phyloP scores from a whole-genome alignment of 2,888 invertebrate species.

The Schrankia costaestrigalis region DNA sequence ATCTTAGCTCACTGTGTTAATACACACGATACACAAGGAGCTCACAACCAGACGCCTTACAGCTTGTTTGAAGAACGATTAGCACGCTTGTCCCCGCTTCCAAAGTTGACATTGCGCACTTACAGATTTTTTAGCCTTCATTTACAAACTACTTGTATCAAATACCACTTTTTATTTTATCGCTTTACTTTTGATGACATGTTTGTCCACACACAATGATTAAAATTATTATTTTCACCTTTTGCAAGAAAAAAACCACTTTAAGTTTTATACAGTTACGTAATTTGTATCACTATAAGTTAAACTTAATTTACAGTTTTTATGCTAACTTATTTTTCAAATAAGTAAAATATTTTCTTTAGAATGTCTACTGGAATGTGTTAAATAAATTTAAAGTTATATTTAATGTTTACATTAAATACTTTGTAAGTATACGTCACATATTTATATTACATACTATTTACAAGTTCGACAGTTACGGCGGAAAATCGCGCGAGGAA shows the following conservation, averaged over 20 bases:
- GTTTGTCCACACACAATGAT: conserved; percentile 34
- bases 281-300: too few relatives aligned
- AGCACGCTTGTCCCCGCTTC: conserved; percentile 65
- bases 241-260: too few relatives aligned
- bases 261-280: too few relatives aligned
- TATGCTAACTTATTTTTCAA: too few relatives aligned
- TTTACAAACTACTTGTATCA: conserved; percentile 58
- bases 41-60: conserved; percentile 56
- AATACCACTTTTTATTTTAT: conserved; percentile 51
- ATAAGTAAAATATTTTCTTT: too few relatives aligned
- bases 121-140: conserved; percentile 70
- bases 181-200: conserved; percentile 42
- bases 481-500: conserved; percentile 38
- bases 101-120: conserved; percentile 75
- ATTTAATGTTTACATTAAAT: not conserved
- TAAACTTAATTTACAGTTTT: too few relatives aligned
- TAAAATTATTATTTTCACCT: conserved; percentile 24
- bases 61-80: conserved; percentile 72
- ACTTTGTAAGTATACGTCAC: not conserved
- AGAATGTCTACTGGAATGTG: not conserved
- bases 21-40: conserved; percentile 55
- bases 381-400: not conserved
- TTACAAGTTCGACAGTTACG: conserved; percentile 14
- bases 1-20: conserved; percentile 61
- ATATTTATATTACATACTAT: not conserved